phyloP scores from a whole-genome alignment of 2,797 vertebrate species.

The Enteromius paludinosus region DNA sequence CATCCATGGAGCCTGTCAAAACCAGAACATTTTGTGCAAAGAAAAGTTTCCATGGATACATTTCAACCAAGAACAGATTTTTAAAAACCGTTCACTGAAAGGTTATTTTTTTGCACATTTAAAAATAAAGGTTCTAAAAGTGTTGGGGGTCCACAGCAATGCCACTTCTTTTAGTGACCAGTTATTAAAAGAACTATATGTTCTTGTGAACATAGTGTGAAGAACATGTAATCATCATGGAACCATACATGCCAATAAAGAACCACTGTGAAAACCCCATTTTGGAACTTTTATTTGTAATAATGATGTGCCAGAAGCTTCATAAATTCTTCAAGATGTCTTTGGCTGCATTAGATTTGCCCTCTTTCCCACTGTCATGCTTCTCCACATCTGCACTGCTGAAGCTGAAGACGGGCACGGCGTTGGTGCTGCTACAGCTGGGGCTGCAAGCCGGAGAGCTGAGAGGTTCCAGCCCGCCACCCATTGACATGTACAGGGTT shows the following conservation, averaged over 20 bases:
- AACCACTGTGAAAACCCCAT: not conserved
- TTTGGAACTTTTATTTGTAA: not conserved
- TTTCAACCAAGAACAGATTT: conserved; percentile 22
- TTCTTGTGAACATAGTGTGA: not conserved
- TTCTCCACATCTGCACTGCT: conserved; percentile 86
- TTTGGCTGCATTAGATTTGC: conserved; percentile 53
- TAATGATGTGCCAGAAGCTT: conserved; percentile 52
- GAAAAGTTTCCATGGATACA: not conserved
- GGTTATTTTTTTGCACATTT: not conserved
- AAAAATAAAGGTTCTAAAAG: not conserved
- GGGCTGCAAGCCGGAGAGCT: conserved; percentile 89
- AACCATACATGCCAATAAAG: not conserved
- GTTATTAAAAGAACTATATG: not conserved
- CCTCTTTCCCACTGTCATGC: conserved; percentile 81
- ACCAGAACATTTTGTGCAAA: not conserved
- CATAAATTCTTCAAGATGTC: conserved; percentile 88
- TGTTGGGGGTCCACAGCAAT: not conserved
- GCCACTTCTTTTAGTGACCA: not conserved
- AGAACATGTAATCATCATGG: not conserved
- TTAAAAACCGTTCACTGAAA: conserved; percentile 9
- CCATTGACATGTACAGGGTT: conserved; percentile 87
- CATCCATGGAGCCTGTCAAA: not conserved
- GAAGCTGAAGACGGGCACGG: conserved; percentile 89
- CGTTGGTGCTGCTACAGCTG: conserved; percentile 82
- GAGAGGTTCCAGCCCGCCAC: conserved; percentile 88